Conservation (phyloP, 2,113 vertebrate genomes). For the Seriola quinqueradiata region DNA sequence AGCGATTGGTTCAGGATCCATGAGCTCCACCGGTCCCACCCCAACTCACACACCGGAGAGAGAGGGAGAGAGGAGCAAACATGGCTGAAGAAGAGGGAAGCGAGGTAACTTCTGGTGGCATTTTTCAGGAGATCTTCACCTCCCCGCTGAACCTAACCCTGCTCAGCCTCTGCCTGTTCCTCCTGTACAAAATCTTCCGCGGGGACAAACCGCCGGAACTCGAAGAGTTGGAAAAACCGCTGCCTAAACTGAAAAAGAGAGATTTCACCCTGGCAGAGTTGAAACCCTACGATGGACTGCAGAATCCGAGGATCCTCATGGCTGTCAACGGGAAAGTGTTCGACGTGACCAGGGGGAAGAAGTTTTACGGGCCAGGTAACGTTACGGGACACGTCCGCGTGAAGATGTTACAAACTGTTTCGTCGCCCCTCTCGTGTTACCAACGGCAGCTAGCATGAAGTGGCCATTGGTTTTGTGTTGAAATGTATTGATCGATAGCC, state of each 20-base stretch:
- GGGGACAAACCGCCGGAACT: conserved; percentile 86
- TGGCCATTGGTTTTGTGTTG: neutral
- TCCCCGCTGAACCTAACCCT: conserved; percentile 94
- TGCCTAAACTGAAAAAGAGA: conserved; percentile 89
- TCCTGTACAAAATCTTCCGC: conserved; percentile 93
- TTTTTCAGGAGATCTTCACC: conserved; percentile 92
- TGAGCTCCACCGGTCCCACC: neutral
- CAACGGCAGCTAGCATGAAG: neutral
- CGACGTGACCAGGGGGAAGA: conserved; percentile 93
- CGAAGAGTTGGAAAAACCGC: conserved; percentile 79
- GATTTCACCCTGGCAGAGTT: conserved; percentile 92
- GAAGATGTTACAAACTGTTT: neutral
- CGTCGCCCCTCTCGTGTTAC: neutral
- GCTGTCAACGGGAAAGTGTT: conserved; percentile 95
- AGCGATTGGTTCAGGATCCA: conserved; percentile 55
- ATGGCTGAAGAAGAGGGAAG: conserved; percentile 81
- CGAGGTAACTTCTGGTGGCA: conserved; percentile 84
- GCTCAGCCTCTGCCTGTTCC: conserved; percentile 91
- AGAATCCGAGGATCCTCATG: conserved; percentile 93
- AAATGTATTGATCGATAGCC: rapidly evolving
- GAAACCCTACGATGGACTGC: conserved; percentile 87
- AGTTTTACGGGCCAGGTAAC: conserved; percentile 96
- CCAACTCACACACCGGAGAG: neutral
- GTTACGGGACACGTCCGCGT: neutral
- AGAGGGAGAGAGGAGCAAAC: conserved; percentile 67